phyloP scores from a whole-genome alignment of 2,113 vertebrate species.

The Xiphophorus couchianus region DNA sequence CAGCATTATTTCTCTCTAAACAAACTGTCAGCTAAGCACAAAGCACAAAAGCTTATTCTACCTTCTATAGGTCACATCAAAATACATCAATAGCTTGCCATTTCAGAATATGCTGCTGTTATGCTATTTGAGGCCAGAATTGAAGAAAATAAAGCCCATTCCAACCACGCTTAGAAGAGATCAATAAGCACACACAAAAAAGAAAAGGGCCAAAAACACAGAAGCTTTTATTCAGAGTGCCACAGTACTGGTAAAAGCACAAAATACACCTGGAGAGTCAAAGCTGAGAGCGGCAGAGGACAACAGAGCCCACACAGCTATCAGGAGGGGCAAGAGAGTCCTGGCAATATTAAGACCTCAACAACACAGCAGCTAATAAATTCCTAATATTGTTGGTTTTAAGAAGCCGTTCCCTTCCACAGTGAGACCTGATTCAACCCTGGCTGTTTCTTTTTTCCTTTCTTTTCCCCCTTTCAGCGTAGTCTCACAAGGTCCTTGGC shows the following conservation, averaged over 20 bases:
- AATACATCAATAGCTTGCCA: constrained; percentile 56
- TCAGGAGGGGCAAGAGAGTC: constrained; percentile 51
- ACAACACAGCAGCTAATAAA: constrained; percentile 55
- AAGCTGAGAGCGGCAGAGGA: constrained; percentile 38
- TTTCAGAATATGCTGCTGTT: constrained; percentile 54
- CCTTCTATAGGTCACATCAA: constrained; percentile 45
- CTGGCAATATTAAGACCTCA: constrained; percentile 48
- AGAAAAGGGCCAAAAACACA: constrained; percentile 59
- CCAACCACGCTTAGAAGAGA: constrained; percentile 47
- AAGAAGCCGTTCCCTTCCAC: constrained; percentile 62
- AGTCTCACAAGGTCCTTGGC: constrained; percentile 63
- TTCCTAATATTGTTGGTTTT: constrained; percentile 72
- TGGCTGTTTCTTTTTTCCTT: constrained; percentile 30
- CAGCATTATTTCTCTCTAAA: constrained; percentile 26
- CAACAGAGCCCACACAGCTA: constrained; percentile 48
- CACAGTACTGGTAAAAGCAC: constrained; percentile 58
- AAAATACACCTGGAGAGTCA: constrained; percentile 54
- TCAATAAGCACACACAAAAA: constrained; percentile 56
- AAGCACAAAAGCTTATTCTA: constrained; percentile 49
- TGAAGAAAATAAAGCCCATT: constrained; percentile 40
- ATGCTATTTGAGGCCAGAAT: constrained; percentile 40
- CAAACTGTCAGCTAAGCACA: constrained; percentile 32
- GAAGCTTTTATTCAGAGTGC: constrained; percentile 57
- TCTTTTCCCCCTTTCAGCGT: constrained; percentile 49
- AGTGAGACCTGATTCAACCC: constrained; percentile 55